Conservation (phyloP, 2,888 invertebrate genomes). For the Scaptomyza cyrtandrae region DNA sequence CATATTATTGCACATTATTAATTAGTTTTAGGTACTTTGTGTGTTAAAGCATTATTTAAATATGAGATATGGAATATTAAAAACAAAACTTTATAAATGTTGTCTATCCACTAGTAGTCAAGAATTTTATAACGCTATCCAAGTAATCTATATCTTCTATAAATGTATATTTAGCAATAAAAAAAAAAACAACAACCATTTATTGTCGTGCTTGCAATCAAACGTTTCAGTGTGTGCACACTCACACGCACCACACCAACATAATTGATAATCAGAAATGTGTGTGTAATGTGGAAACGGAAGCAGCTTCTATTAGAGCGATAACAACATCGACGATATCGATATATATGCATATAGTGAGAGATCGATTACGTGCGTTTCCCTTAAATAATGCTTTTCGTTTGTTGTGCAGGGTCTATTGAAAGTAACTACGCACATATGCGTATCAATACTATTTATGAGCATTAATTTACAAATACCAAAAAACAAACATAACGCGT, state of each 20-base stretch:
- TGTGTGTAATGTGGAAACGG: slow-evolving; percentile 34
- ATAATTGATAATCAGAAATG: slow-evolving; percentile 5
- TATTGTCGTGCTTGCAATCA: slow-evolving; percentile 41
- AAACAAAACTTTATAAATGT: slow-evolving; percentile 69
- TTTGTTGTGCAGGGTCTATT: slow-evolving; percentile 59
- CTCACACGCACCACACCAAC: not conserved
- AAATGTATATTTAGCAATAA: slow-evolving; percentile 28
- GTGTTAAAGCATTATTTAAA: slow-evolving; percentile 52
- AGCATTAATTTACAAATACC: slow-evolving; percentile 67
- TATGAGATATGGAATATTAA: slow-evolving; percentile 48
- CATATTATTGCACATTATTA: slow-evolving; percentile 40
- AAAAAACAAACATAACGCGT: slow-evolving; percentile 47
- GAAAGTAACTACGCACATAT: slow-evolving; percentile 43
- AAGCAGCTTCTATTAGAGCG: slow-evolving; percentile 30
- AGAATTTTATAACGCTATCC: slow-evolving; percentile 61
- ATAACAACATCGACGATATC: slow-evolving; percentile 43
- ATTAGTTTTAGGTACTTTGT: slow-evolving; percentile 46
- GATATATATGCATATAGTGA: slow-evolving; percentile 24
- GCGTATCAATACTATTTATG: slow-evolving; percentile 32
- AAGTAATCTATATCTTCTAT: slow-evolving; percentile 38
- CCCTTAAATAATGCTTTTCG: slow-evolving; percentile 27
- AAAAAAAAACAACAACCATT: slow-evolving; percentile 13
- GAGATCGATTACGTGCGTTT: slow-evolving; percentile 17
- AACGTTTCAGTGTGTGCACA: slow-evolving; percentile 40
- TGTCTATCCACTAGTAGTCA: slow-evolving; percentile 64